These are phyloP conservation scores for Tachypleus tridentatus DNA, from an alignment of 1,140 invertebrate species.

Conservation along the genomic window DNA sequence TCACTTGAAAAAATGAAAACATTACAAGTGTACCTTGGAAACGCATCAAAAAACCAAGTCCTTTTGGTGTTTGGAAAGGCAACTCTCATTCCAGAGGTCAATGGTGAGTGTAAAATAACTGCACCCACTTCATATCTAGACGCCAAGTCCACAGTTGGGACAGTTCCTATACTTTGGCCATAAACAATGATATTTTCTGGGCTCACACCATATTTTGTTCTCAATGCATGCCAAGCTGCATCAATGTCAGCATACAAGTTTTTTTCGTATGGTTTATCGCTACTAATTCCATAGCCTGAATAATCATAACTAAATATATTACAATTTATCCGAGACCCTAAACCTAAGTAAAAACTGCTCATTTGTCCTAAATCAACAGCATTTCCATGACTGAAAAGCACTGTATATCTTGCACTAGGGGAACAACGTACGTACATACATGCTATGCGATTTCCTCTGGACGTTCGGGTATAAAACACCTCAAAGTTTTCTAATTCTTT, in stretches of 20 bases:
- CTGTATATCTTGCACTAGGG: slow-evolving; percentile 84
- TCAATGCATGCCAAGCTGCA: slow-evolving; percentile 89
- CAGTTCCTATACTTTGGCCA: slow-evolving; percentile 94
- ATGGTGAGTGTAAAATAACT: slow-evolving; percentile 92
- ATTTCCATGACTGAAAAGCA: slow-evolving; percentile 98
- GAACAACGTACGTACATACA: slow-evolving; percentile 93
- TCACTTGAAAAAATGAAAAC: no score
- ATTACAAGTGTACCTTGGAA: slow-evolving; percentile 66
- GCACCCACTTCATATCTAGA: slow-evolving; percentile 94
- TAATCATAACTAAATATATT: slow-evolving; percentile 99
- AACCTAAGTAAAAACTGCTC: slow-evolving; percentile 95
- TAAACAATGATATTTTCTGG: slow-evolving; percentile 98
- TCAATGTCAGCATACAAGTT: slow-evolving; percentile 98
- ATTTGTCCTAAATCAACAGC: slow-evolving; percentile 96
- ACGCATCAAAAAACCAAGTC: slow-evolving; percentile 99
- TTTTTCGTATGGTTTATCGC: slow-evolving; percentile 94
- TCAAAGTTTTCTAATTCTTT: slow-evolving; percentile 93
- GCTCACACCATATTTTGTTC: slow-evolving; percentile 73
- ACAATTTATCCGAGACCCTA: slow-evolving; percentile 93
- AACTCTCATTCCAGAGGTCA: slow-evolving; percentile 96
- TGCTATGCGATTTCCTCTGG: slow-evolving; percentile 85
- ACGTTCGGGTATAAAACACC: slow-evolving; percentile 55
- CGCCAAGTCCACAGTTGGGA: slow-evolving; percentile 90
- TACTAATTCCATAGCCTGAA: slow-evolving; percentile 90
- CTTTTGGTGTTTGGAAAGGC: slow-evolving; percentile 96